Evolutionary conservation across 2,797 vertebrate species (phyloP), one percentile per base, ranked within the genome.

Genomic region (Muraenolepis orangiensis): DNA sequence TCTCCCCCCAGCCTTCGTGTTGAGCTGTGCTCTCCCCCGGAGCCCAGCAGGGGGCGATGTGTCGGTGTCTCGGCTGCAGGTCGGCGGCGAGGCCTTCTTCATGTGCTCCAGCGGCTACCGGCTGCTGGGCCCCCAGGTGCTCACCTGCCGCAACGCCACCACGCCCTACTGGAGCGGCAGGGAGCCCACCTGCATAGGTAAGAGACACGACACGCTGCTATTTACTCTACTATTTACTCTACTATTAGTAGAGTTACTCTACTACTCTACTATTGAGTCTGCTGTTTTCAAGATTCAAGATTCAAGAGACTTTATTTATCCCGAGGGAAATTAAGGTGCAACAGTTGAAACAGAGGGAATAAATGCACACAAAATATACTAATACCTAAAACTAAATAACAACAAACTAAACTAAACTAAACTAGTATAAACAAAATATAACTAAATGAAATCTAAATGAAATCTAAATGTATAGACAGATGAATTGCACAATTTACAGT

Each of bases 71-170:
- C 95, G 96, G 81, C 93, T 98, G 74, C 96, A 97, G n/a, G 91
- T 96, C 0, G 94, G 96, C 0, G 96, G 96, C 67, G 94, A 94
- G 0, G 97, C 96, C 40, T 95, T 75, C 72, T 99, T 99, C 90
- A 91, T 75, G 82, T 99, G 98, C 23, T 80, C 94, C 74, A 91
- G 93, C 0, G 97, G 97, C 20, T 99, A 98, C 90, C 95, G 94
- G 82, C 87, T 98, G 57, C 95, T 94, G 64, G 97, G 98, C 0
- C 85, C 93, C 26, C 92, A 85, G 71, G 90, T 91, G 71, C 94
- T 99, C 26, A 89, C 89, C 16, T 99, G 98, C 82, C 94, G 96
- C 83, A 99, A 99, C 0, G 97, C 96, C 82, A 99, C 96, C 18
- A 95, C 93, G 0, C 96, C 97, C 46, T 97, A 97, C 91, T 99